Conservation (phyloP, 2,113 vertebrate species). For the Glaucidium brasilianum region DNA sequence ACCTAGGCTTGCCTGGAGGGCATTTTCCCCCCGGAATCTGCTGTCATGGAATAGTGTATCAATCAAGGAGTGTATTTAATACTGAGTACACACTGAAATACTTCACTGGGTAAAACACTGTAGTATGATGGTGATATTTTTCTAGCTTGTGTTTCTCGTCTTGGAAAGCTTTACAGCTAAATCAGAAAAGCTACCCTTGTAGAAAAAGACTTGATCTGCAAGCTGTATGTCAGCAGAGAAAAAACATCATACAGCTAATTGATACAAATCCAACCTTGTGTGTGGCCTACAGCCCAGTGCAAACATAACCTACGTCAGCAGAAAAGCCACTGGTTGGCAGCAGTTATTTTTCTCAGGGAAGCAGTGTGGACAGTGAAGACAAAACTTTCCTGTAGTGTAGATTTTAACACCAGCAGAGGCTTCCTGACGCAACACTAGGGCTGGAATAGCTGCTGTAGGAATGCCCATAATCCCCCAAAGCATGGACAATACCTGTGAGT, state of each 20-base stretch:
- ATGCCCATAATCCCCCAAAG: background rate
- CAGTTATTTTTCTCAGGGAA: background rate
- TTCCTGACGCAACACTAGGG: background rate
- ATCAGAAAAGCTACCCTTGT: background rate
- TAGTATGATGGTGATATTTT: background rate
- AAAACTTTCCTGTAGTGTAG: background rate
- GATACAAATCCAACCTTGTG: background rate
- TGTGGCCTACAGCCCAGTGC: background rate
- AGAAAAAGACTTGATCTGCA: background rate
- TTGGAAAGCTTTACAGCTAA: background rate
- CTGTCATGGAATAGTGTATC: fast-evolving
- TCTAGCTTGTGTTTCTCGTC: background rate
- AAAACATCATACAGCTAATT: background rate
- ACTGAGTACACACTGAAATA: background rate
- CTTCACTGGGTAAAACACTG: background rate
- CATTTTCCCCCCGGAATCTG: background rate
- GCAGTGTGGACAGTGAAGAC: background rate
- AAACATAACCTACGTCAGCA: background rate
- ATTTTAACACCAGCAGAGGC: background rate
- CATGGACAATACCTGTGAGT: background rate
- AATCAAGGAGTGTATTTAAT: background rate
- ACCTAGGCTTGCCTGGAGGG: background rate
- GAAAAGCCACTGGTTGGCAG: background rate
- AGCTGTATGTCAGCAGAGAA: fast-evolving
- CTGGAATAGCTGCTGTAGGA: background rate